A percentile compares a stretch with the other conserved stretches of the same genome.
These are phyloP conservation scores for Rhinogobio ventralis DNA, from an alignment of 2,797 vertebrate species.

Conservation along the genomic window DNA sequence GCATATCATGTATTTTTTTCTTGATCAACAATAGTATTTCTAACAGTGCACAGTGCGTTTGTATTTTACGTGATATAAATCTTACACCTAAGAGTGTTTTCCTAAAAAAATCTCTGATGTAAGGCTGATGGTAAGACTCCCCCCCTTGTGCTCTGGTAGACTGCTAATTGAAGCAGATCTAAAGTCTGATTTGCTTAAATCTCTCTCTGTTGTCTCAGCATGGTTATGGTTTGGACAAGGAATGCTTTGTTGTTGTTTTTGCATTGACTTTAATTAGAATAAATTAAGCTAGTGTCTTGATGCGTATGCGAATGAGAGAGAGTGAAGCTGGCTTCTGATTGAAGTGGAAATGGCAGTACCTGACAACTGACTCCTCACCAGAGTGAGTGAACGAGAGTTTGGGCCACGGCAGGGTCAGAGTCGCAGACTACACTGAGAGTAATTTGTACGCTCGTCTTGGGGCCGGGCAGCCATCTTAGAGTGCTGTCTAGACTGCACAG, in stretches of 20 bases:
- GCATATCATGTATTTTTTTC: not conserved
- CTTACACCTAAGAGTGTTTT: not conserved
- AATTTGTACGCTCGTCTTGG: constrained; percentile 36
- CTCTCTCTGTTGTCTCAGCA: constrained; percentile 52
- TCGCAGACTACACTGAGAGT: constrained; percentile 28
- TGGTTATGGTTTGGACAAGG: constrained; percentile 52
- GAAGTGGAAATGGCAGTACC: constrained; percentile 46
- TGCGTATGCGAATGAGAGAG: not conserved
- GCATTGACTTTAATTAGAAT: constrained; percentile 59
- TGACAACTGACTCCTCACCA: constrained; percentile 16
- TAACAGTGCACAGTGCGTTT: not conserved
- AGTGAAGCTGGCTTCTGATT: constrained; percentile 41
- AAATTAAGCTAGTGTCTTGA: constrained; percentile 51
- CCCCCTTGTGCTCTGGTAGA: constrained; percentile 10
- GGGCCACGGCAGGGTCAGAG: constrained; percentile 23
- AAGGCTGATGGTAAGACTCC: not conserved
- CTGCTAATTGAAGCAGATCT: constrained; percentile 53
- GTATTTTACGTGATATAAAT: constrained; percentile 6
- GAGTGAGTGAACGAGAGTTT: not conserved
- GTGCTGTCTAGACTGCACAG: constrained; percentile 33
- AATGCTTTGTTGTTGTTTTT: constrained; percentile 59
- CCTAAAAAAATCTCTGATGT: not conserved
- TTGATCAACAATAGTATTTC: not conserved
- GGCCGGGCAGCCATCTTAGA: constrained; percentile 46
- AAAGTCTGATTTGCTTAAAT: constrained; percentile 60